phyloP scores from a whole-genome alignment of 1,140 invertebrate species.

The Chlorops oryzae region DNA sequence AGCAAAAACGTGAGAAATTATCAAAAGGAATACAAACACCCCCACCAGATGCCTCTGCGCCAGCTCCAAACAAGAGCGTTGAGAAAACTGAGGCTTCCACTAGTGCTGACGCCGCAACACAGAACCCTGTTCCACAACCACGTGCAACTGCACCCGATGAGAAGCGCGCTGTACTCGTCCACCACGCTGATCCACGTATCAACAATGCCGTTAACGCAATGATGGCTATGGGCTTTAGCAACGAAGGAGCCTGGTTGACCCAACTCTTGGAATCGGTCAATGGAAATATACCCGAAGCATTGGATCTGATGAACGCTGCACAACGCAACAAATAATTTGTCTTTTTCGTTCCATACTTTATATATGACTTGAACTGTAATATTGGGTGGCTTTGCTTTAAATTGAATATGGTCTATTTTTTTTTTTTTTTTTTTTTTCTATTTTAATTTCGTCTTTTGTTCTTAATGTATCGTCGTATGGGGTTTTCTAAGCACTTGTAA shows the following conservation, averaged over 20 bases:
- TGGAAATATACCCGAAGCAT: constrained; percentile 64
- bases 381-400: too few species aligned
- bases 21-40: too few species aligned
- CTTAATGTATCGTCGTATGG: too few species aligned
- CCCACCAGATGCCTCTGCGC: neutral
- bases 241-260: constrained; percentile 58
- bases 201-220: constrained; percentile 59
- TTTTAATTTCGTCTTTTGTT: too few species aligned
- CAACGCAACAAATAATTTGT: too few species aligned
- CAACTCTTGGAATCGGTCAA: constrained; percentile 53
- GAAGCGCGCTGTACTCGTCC: constrained; percentile 24
- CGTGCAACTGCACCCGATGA: constrained; percentile 14
- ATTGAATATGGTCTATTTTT: too few species aligned
- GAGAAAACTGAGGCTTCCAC: constrained; percentile 17
- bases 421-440: too few species aligned
- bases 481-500: too few species aligned
- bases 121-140: too few species aligned
- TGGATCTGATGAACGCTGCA: constrained; percentile 57
- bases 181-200: constrained; percentile 53
- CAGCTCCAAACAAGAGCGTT: neutral
- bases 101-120: constrained; percentile 19
- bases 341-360: too few species aligned
- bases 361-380: too few species aligned
- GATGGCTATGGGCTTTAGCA: constrained; percentile 76
- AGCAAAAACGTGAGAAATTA: too few species aligned